Evolutionary conservation across 2,113 vertebrate genomes (phyloP).

Genomic region (Pipa parva): DNA sequence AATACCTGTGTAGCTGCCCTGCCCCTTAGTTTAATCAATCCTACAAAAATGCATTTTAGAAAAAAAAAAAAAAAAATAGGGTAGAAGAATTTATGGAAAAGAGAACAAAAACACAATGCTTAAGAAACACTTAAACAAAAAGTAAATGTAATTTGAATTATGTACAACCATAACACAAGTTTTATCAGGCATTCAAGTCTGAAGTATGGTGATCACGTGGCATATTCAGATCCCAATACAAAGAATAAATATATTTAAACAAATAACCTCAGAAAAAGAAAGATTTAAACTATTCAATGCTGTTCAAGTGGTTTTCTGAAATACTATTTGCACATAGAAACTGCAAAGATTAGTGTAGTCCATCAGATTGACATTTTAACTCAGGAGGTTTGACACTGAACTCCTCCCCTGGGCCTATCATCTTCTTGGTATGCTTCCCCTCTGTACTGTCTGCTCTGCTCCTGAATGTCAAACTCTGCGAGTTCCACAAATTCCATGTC

Average conservation of each 20-base stretch:
- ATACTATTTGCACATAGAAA: not conserved
- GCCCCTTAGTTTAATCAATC: no score
- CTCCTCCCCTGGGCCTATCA: conserved; percentile 68
- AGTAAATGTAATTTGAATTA: not conserved
- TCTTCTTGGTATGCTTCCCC: conserved; percentile 83
- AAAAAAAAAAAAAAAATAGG: no score
- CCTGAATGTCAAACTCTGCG: conserved; percentile 64
- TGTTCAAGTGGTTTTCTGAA: not conserved
- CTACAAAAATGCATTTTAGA: no score
- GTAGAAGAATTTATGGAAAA: no score
- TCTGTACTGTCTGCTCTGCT: conserved; percentile 64
- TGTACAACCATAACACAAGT: not conserved
- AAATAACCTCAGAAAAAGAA: not conserved
- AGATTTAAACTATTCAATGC: not conserved
- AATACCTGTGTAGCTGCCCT: no score
- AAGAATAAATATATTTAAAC: not conserved
- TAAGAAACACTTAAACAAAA: no score
- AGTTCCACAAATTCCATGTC: conserved; percentile 93
- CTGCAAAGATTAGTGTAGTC: not conserved
- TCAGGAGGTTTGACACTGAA: conserved; percentile 88
- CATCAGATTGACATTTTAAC: not conserved
- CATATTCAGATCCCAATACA: not conserved
- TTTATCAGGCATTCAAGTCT: not conserved
- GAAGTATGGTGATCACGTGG: not conserved
- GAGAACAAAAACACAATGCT: no score